Percentiles rank a stretch among this genome's conserved stretches.
Conservation (phyloP, 2,888 invertebrate genomes). For the Tortrix viridana region DNA sequence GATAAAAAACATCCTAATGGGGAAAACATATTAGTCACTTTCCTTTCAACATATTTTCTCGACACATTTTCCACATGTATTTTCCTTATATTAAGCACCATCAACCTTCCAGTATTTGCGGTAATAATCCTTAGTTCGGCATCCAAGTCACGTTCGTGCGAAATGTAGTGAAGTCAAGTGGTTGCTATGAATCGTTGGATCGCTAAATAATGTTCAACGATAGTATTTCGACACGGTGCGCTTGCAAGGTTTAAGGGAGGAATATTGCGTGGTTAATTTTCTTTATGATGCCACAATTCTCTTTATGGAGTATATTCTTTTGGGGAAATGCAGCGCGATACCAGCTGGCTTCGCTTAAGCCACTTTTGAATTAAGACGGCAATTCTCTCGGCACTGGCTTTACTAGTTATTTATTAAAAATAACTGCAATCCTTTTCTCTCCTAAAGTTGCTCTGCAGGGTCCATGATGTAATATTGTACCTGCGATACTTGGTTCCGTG, state of each 20-base stretch:
- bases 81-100: constrained; percentile 17
- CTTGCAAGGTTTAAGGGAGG: constrained; percentile 16
- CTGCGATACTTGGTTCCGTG: no score
- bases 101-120: constrained; percentile 10
- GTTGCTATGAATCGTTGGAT: constrained; percentile 45
- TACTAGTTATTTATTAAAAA: no score
- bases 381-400: background rate
- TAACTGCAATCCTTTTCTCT: no score
- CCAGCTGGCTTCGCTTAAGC: constrained; percentile 17
- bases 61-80: constrained; percentile 27
- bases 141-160: constrained; percentile 46
- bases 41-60: constrained; percentile 23
- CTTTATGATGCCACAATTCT: constrained; percentile 25
- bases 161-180: constrained; percentile 31
- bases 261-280: constrained; percentile 27
- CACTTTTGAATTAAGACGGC: constrained; percentile 18
- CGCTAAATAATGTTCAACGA: constrained; percentile 43
- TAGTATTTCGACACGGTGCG: constrained; percentile 22
- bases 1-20: constrained; percentile 33
- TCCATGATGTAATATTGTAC: no score
- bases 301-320: constrained; percentile 11
- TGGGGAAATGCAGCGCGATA: constrained; percentile 11
- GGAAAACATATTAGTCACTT: constrained; percentile 32
- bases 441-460: no score
- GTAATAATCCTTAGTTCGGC: constrained; percentile 40